Conservation (phyloP, 2,113 vertebrate genomes). For the Leucoraja erinaceus region DNA sequence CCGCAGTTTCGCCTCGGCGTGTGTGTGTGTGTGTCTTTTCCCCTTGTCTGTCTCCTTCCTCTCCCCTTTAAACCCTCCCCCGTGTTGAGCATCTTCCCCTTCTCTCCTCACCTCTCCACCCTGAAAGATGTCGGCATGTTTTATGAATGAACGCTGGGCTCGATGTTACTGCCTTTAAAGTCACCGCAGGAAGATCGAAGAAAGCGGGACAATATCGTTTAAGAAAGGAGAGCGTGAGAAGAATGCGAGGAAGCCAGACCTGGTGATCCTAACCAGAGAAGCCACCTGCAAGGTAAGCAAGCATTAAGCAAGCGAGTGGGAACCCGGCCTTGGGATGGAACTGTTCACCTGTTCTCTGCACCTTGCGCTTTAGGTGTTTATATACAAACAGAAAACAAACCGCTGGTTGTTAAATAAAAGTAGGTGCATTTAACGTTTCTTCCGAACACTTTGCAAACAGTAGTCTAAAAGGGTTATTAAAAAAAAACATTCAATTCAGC, state of each 20-base stretch:
- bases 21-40: not conserved
- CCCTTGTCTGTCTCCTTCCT: not conserved
- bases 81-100: not conserved
- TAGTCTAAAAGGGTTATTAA: no score
- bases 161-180: not conserved
- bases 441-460: no score
- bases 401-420: not conserved
- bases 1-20: not conserved
- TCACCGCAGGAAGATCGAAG: not conserved
- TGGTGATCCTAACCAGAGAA: not conserved
- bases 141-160: conserved; percentile 21
- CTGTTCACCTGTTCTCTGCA: conserved; percentile 7
- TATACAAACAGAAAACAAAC: not conserved
- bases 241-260: not conserved
- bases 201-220: not conserved
- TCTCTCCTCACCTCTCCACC: not conserved
- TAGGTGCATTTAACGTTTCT: no score
- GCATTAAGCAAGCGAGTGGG: not conserved
- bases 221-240: not conserved
- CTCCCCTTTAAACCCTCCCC: no score
- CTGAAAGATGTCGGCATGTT: not conserved
- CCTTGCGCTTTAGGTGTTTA: not conserved
- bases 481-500: not conserved
- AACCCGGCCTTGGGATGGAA: not conserved
- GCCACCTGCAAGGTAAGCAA: not conserved